Evolutionary conservation across 2,888 invertebrate genomes (phyloP).

Genomic region (Polymixis lichenea): DNA sequence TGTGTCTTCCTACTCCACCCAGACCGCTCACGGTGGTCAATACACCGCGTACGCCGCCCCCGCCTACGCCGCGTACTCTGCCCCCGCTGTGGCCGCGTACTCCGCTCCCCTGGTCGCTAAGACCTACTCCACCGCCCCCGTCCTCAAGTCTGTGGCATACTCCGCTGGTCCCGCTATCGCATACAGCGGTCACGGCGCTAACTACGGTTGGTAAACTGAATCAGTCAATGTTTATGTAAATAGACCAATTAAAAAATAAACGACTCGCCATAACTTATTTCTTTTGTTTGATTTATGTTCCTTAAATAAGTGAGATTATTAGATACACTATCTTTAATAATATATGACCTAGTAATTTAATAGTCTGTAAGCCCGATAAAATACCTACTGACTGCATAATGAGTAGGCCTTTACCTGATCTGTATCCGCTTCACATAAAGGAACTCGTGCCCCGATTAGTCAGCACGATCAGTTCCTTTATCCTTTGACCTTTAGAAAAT

Average conservation of each 20-base stretch:
- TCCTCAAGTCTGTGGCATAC: slow-evolving; percentile 87
- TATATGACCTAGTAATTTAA: not conserved
- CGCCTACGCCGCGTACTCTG: slow-evolving; percentile 61
- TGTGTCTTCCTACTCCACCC: slow-evolving; percentile 82
- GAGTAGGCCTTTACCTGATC: slow-evolving; percentile 8
- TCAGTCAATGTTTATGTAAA: slow-evolving; percentile 73
- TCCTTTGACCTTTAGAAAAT: slow-evolving; percentile 18
- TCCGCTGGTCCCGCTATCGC: slow-evolving; percentile 91
- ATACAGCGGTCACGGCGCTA: slow-evolving; percentile 92
- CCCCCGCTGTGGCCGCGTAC: slow-evolving; percentile 82
- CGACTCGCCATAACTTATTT: slow-evolving; percentile 70
- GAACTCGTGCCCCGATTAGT: slow-evolving; percentile 32
- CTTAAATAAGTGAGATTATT: not conserved
- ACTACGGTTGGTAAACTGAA: slow-evolving; percentile 92
- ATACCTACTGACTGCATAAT: not conserved
- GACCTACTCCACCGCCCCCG: slow-evolving; percentile 76
- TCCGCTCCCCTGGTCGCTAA: slow-evolving; percentile 74
- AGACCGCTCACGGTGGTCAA: slow-evolving; percentile 48
- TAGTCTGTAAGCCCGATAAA: not conserved
- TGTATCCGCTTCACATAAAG: slow-evolving; percentile 29
- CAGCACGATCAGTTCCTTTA: slow-evolving; percentile 21
- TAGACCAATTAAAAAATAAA: slow-evolving; percentile 76
- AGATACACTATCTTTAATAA: not conserved
- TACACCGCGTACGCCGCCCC: slow-evolving; percentile 81
- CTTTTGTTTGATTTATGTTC: slow-evolving; percentile 47